Evolutionary conservation across 2,113 vertebrate genomes (phyloP).

Genomic region (Diadophis punctatus): DNA sequence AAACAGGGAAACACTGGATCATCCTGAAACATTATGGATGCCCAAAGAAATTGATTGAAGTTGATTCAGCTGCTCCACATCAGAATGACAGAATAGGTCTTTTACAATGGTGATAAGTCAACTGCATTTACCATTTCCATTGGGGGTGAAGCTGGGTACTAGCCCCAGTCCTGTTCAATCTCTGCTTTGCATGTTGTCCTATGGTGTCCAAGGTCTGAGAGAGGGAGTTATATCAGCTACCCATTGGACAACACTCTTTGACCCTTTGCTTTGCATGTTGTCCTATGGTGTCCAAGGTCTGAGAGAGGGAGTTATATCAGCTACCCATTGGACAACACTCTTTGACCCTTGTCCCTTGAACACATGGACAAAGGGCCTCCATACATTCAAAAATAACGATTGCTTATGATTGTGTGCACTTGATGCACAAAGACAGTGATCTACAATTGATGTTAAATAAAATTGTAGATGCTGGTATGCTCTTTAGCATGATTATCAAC

Average conservation of each 20-base stretch:
- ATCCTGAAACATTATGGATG: neutral
- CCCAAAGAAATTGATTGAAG: neutral
- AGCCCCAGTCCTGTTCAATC: neutral
- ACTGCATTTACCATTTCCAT: neutral
- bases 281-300: neutral
- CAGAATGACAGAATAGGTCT: neutral
- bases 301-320: neutral
- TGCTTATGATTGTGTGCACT: neutral
- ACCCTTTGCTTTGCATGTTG: neutral
- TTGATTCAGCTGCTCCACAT: neutral
- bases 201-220: neutral
- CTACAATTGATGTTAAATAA: neutral
- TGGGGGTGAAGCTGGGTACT: neutral
- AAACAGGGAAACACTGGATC: neutral
- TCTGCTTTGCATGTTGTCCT: neutral
- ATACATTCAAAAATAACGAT: neutral
- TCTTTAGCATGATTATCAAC: neutral
- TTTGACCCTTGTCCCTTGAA: neutral
- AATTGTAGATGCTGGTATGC: neutral
- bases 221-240: neutral
- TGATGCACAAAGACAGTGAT: neutral
- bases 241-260: neutral
- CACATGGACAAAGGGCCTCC: neutral
- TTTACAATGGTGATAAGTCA: neutral
- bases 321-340: neutral